Conservation (phyloP, 2,888 invertebrate genomes). For the Tipula lateralis region DNA sequence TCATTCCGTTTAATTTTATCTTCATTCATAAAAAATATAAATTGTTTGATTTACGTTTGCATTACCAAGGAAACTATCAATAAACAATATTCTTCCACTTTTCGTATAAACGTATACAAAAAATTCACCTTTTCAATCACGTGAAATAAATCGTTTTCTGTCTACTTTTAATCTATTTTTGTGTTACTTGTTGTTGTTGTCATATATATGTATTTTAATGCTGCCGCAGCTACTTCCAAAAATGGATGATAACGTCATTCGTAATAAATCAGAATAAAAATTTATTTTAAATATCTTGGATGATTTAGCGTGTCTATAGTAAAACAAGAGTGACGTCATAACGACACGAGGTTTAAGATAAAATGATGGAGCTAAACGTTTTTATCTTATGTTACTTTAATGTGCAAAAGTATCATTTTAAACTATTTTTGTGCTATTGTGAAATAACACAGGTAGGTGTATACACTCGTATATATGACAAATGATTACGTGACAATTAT, state of each 20-base stretch:
- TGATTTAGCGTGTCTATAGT: neutral
- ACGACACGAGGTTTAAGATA: neutral
- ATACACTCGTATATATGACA: neutral
- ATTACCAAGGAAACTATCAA: neutral
- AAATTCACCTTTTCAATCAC: neutral
- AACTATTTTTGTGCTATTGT: neutral
- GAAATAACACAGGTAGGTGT: neutral
- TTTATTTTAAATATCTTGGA: neutral
- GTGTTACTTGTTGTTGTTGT: neutral
- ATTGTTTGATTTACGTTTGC: neutral
- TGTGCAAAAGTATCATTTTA: neutral
- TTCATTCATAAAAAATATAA: neutral
- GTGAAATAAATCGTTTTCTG: neutral
- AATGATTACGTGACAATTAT: neutral
- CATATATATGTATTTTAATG: neutral
- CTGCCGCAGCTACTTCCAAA: neutral
- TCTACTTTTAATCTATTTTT: constrained; percentile 6
- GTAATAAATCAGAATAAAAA: neutral
- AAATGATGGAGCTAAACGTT: neutral
- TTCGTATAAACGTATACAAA: neutral
- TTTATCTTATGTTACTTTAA: neutral
- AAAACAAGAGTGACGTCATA: neutral
- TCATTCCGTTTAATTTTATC: neutral
- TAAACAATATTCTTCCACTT: neutral
- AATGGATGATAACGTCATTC: constrained; percentile 5